Conservation (phyloP, 2,113 vertebrate species). For the Sinocyclocheilus rhinocerous region DNA sequence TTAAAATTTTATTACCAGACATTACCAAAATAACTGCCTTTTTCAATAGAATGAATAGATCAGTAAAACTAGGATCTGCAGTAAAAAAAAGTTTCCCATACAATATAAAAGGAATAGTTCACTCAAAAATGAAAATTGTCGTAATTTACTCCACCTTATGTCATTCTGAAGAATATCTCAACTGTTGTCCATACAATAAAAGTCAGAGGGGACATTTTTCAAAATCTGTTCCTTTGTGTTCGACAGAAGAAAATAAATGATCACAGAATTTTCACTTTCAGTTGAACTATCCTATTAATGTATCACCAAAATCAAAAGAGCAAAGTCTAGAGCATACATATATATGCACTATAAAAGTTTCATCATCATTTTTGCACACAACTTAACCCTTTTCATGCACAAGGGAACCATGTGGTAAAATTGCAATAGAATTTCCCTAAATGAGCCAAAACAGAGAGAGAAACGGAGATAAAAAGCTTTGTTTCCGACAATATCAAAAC, state of each 20-base stretch:
- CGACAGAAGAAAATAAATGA: not conserved
- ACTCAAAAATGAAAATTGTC: not conserved
- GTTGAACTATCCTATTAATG: not conserved
- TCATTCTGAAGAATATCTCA: not conserved
- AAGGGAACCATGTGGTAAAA: not conserved
- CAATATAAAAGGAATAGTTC: not conserved
- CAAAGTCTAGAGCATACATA: not conserved
- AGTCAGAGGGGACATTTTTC: not conserved
- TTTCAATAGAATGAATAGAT: no score
- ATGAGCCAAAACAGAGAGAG: not conserved
- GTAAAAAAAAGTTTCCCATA: no score
- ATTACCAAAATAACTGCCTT: no score
- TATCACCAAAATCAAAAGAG: not conserved
- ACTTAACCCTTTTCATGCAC: not conserved
- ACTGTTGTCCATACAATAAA: not conserved
- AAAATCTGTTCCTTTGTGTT: not conserved
- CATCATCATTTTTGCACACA: not conserved
- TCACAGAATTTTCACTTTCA: not conserved
- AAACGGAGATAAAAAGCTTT: not conserved
- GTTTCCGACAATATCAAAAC: not conserved
- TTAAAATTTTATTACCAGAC: no score
- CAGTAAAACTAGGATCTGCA: no score
- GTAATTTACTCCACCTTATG: not conserved
- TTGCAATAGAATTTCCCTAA: not conserved
- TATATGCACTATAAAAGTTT: not conserved